Conservation (phyloP, 1,140 invertebrate species). For the Rhagoletis zephyria region DNA sequence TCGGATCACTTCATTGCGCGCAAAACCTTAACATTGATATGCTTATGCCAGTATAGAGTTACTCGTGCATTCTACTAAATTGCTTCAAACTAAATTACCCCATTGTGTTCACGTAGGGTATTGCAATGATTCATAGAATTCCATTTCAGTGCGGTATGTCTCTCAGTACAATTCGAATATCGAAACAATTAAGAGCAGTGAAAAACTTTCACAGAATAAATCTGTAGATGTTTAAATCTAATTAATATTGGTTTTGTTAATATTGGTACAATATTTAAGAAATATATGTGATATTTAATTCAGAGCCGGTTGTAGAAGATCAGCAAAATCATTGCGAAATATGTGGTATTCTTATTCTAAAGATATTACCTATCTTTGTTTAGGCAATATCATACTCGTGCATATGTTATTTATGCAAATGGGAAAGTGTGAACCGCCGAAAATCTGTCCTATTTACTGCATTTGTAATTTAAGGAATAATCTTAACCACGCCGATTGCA, state of each 20-base stretch:
- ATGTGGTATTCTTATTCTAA: background rate
- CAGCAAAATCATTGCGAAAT: background rate
- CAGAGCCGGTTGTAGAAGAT: too few relatives aligned
- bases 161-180: background rate
- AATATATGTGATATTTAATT: too few relatives aligned
- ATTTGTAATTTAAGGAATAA: slow-evolving; percentile 65
- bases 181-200: background rate
- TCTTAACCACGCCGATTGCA: slow-evolving; percentile 70
- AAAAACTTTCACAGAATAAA: background rate
- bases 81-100: background rate
- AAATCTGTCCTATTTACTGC: slow-evolving; percentile 66
- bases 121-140: background rate
- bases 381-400: background rate
- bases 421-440: background rate
- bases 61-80: background rate
- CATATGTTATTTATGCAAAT: background rate
- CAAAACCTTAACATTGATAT: background rate
- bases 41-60: background rate
- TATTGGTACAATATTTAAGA: too few relatives aligned
- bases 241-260: too few relatives aligned
- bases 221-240: background rate
- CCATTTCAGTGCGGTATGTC: background rate
- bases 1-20: background rate
- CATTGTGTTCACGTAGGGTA: background rate
- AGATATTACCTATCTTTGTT: background rate